Percentiles rank a stretch among this genome's conserved stretches.
Evolutionary conservation across 2,888 invertebrate genomes (phyloP).

Genomic region (Cataglyphis rosenhaueri): DNA sequence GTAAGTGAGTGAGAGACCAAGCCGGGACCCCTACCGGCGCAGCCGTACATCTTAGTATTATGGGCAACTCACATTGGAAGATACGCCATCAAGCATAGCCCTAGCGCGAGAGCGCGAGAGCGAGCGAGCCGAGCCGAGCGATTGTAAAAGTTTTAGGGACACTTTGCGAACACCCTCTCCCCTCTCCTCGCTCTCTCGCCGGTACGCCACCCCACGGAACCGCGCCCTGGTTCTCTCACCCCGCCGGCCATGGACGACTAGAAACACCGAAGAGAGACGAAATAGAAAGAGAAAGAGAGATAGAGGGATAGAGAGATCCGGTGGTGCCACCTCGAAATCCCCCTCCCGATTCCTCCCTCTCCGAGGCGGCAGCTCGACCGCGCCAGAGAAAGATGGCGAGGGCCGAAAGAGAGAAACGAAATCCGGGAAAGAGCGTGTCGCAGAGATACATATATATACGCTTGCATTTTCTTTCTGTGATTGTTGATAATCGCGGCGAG

Average conservation of each 20-base stretch:
- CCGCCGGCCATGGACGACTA: conserved; percentile 64
- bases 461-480: neutral
- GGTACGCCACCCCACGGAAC: conserved; percentile 75
- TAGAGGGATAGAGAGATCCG: conserved; percentile 9
- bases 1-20: conserved; percentile 82
- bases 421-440: conserved; percentile 15
- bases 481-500: conserved; percentile 18
- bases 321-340: conserved; percentile 56
- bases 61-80: conserved; percentile 89
- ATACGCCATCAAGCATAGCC: conserved; percentile 89
- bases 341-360: conserved; percentile 64
- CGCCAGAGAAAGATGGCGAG: conserved; percentile 71
- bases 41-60: conserved; percentile 89
- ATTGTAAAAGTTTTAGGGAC: conserved; percentile 89
- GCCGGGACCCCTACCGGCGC: conserved; percentile 86
- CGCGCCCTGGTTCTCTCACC: conserved; percentile 76
- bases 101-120: conserved; percentile 86
- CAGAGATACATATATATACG: conserved; percentile 16
- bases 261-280: conserved; percentile 49
- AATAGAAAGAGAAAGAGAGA: conserved; percentile 36
- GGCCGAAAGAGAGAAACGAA: conserved; percentile 42
- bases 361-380: conserved; percentile 45
- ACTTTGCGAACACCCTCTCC: conserved; percentile 87
- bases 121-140: conserved; percentile 85
- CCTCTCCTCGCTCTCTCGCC: conserved; percentile 65